Base-by-base conservation (phyloP, 2,888 invertebrate genomes). In the Mythimna pallens region DNA sequence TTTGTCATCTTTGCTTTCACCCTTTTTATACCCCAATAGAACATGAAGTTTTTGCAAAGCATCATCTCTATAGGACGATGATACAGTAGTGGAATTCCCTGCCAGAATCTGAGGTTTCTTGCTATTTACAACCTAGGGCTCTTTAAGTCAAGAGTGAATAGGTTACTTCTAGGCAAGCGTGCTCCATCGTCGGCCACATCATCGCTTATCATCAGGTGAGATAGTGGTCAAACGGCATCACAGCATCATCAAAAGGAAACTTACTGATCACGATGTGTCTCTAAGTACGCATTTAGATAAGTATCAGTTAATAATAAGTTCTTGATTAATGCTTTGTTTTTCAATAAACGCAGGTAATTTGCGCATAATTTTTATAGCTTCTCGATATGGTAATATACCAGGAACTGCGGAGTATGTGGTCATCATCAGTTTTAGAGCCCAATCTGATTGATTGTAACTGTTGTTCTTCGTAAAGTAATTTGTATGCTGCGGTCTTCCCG, bases 391-490 rank as follows among this genome's bases (percentile, higher is more conserved):
- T 83, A 80, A 70, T 73, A 20, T 54, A 22, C 14, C 59, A 58
- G 70, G 40, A 82, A 69, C 73, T 83, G 70, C 61, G 67, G 3
- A 54, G 65, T 70, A 68, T 80, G 73, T 30, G 34, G 67, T 78
- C 86, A 85, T 70, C 75, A 22, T 57, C 9, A 20, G 59, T 54
- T 80, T 75, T 76, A 83, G 63, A 78, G 61, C 22, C 62, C 62
- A 64, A 73, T 67, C 47, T 30, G 12, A 54, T 22, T 52, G 22
- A 57, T 25, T 40, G 52, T 62, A 7, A n/a, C 5, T 57, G 40
- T 54, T 65, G 40, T 12, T 50, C 40, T 3, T 47, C 3, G 22
- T 14, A n/a, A 59, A 8, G 20, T 12, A 17, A 66, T 34, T 67
- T 3, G 30, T 3, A 2, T 30, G 30, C 30, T 30, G 30, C 30